Conservation (phyloP, 2,888 invertebrate species). For the Drosophila emarginata region DNA sequence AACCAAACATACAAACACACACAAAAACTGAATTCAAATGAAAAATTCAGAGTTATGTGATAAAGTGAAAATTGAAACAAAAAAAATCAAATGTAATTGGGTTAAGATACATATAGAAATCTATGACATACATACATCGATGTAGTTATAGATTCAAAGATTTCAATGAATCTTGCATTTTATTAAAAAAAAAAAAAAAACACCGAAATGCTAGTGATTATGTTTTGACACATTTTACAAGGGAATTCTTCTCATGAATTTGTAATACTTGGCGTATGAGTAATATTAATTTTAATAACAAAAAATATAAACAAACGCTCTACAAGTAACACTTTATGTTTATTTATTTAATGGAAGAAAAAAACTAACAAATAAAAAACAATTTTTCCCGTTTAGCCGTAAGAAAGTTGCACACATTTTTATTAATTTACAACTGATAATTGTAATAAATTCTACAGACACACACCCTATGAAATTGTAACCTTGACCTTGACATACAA, state of each 20-base stretch:
- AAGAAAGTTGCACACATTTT: too few species aligned
- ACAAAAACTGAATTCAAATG: constrained; percentile 7
- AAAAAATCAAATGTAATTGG: constrained; percentile 9
- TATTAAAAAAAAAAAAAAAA: too few species aligned
- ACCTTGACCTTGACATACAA: constrained; percentile 11
- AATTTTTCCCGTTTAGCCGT: not conserved
- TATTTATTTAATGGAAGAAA: too few species aligned
- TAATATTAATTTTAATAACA: not conserved
- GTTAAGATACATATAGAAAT: not conserved
- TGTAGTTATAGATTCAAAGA: too few species aligned
- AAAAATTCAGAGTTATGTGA: constrained; percentile 21
- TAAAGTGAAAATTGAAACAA: not conserved
- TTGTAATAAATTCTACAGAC: not conserved
- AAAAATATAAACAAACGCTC: too few species aligned
- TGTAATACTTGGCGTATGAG: not conserved
- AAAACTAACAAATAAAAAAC: not conserved
- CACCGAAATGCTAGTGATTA: too few species aligned
- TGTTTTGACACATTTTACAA: too few species aligned
- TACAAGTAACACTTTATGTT: too few species aligned
- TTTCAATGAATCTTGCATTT: too few species aligned
- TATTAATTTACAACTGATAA: not conserved
- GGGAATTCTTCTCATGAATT: too few species aligned
- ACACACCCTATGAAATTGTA: not conserved
- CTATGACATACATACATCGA: not conserved
- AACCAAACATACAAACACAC: too few species aligned